phyloP scores from a whole-genome alignment of 2,113 vertebrate genomes.

The Mugil cephalus region DNA sequence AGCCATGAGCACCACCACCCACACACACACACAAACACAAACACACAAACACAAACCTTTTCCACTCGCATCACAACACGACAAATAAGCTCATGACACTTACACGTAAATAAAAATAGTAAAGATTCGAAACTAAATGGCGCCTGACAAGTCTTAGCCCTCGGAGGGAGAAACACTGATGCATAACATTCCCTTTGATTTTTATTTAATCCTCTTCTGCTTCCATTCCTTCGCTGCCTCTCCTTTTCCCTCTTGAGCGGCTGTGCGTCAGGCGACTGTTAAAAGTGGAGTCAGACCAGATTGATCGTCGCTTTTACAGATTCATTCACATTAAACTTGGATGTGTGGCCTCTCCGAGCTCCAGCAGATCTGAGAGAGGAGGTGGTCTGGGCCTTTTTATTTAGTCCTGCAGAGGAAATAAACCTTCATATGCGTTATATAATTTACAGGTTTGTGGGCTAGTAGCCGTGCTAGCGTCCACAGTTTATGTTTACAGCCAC shows the following conservation, averaged over 20 bases:
- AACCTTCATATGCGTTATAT: neutral
- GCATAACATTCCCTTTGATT: conserved; percentile 57
- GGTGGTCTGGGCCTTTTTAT: neutral
- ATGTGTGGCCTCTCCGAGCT: neutral
- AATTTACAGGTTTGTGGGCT: neutral
- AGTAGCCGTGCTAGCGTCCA: neutral
- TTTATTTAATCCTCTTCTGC: conserved; percentile 31
- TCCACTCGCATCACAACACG: conserved; percentile 37
- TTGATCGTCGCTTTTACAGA: neutral
- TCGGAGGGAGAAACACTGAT: conserved; percentile 67
- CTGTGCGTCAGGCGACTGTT: neutral
- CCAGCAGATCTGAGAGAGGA: neutral
- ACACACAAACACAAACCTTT: conserved; percentile 39
- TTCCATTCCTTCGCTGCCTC: conserved; percentile 28
- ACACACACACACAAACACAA: conserved; percentile 51
- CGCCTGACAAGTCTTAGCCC: conserved; percentile 51
- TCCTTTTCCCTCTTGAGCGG: neutral
- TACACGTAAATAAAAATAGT: conserved; percentile 9
- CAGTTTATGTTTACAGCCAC: conserved; percentile 4
- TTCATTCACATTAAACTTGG: neutral
- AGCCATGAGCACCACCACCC: conserved; percentile 81
- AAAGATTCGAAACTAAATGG: conserved; percentile 39
- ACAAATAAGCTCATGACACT: conserved; percentile 25
- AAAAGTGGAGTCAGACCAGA: conserved; percentile 1
- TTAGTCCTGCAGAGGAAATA: neutral